A percentile compares a stretch with the other conserved stretches of the same genome.
Evolutionary conservation across 2,113 vertebrate genomes (phyloP).

Genomic region (Caranx ignobilis): DNA sequence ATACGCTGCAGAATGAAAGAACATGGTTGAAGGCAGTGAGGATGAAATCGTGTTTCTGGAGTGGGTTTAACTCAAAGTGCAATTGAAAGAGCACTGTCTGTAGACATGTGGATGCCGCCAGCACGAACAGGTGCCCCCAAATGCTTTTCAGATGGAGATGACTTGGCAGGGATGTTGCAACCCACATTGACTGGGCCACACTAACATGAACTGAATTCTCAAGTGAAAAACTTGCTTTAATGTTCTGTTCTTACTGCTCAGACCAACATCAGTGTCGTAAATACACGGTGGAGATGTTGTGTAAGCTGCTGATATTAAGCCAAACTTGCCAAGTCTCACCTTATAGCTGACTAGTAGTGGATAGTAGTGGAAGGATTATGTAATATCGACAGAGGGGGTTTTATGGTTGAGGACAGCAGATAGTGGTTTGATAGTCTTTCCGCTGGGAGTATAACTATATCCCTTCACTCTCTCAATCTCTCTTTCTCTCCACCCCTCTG

Average conservation of each 20-base stretch:
- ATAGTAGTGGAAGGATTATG: slow-evolving; percentile 59
- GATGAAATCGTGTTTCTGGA: slow-evolving; percentile 53
- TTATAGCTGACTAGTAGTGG: slow-evolving; percentile 23
- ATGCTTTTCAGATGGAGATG: slow-evolving; percentile 62
- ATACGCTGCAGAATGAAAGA: slow-evolving; percentile 53
- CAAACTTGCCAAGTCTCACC: slow-evolving; percentile 16
- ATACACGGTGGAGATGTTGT: slow-evolving; percentile 7
- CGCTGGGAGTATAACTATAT: slow-evolving; percentile 59
- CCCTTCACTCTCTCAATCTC: slow-evolving; percentile 48
- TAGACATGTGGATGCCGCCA: slow-evolving; percentile 28
- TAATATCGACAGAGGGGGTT: slow-evolving; percentile 62
- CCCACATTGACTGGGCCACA: slow-evolving; percentile 47
- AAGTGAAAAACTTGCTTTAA: slow-evolving; percentile 53
- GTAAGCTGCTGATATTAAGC: slow-evolving; percentile 44
- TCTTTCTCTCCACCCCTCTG: slow-evolving; percentile 35
- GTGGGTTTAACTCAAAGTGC: slow-evolving; percentile 56
- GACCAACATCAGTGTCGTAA: slow-evolving; percentile 20
- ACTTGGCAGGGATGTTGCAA: slow-evolving; percentile 68
- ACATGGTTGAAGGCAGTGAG: slow-evolving; percentile 29
- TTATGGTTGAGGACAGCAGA: slow-evolving; percentile 54
- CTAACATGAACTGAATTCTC: slow-evolving; percentile 46
- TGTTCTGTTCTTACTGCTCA: slow-evolving; percentile 20
- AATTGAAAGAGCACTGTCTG: slow-evolving; percentile 31
- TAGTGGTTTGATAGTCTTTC: slow-evolving; percentile 62
- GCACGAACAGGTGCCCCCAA: slow-evolving; percentile 54